Base-by-base conservation (phyloP, 2,113 vertebrate species). In the Cacatua alba region DNA sequence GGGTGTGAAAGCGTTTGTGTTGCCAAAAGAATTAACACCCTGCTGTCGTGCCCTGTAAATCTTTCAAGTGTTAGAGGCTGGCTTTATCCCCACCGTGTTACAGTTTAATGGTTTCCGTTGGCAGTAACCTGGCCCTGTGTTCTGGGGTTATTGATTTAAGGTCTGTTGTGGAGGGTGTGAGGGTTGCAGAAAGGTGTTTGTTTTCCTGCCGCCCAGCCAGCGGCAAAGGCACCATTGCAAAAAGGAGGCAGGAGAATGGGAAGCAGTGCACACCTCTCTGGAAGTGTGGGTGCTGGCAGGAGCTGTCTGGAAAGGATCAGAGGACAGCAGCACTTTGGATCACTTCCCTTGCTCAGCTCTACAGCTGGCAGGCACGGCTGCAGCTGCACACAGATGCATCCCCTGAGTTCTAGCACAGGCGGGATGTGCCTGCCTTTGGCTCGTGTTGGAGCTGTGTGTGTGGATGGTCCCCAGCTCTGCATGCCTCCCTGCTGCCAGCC, bases 11-110 rank as follows among this genome's bases (percentile, higher is more conserved):
- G 52, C 0, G 0, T 84, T 87, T 78, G 65, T 64, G 62, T 92
- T 95, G 57, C 86, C 91, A 72, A 17, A 95, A 91, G 94, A 94
- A 94, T 96, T 94, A 96, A 91, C 95, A 94, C 83, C 65, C 94
- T 82, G 65, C 77, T 86, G 77, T 86, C 68, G 83, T 89, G 77
- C 77, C 24, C 74, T 91, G 68, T 95, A 95, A 95, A 95, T 94
- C 94, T 94, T 71, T 51, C 39, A 76, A 68, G 83, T 60, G 60
- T 86, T 91, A 49, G 74, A 95, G 39, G 55, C 60, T 89, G 83
- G 52, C 74, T 84, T 87, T 95, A 84, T 82, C 41, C 91, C 37
- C 23, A 11, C 49, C 0, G 1, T 63, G 83, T 75, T 91, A 83
- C 64, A 39, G 80, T 92, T 94, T 95, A 92, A 94, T 96, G 83